Evolutionary conservation across 2,113 vertebrate species (phyloP).

Genomic region (Cyanistes caeruleus): DNA sequence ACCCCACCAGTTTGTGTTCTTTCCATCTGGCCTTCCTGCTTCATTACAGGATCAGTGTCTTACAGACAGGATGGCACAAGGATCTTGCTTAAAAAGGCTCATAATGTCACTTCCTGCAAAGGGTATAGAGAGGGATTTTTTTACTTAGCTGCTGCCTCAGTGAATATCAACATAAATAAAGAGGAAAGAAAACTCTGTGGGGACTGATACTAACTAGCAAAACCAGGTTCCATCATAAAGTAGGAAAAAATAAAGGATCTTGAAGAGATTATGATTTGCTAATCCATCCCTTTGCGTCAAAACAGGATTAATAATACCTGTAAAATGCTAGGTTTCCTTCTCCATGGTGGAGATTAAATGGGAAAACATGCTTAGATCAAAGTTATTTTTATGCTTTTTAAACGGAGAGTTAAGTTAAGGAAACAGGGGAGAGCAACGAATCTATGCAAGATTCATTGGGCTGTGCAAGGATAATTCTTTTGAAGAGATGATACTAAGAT

Average conservation of each 20-base stretch:
- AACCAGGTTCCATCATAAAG: not conserved
- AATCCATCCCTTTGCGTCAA: not conserved
- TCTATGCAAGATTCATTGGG: slow-evolving; percentile 21
- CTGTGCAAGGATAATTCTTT: slow-evolving; percentile 39
- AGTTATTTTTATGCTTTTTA: slow-evolving; percentile 2
- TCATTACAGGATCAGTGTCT: not conserved
- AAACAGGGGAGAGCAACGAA: not conserved
- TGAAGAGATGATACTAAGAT: slow-evolving; percentile 22
- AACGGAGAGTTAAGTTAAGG: not conserved
- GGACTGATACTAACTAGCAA: not conserved
- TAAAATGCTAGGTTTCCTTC: not conserved
- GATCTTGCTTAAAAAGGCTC: not conserved
- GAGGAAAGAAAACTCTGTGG: not conserved
- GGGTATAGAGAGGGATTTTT: not conserved
- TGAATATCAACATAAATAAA: not conserved
- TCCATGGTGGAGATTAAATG: not conserved
- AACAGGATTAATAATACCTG: not conserved
- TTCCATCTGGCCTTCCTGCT: not conserved
- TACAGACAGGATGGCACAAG: not conserved
- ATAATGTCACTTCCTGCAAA: not conserved
- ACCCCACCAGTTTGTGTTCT: not conserved
- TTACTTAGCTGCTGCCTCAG: not conserved
- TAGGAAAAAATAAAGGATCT: not conserved
- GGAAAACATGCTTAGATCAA: not conserved
- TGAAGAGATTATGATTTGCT: not conserved